These are phyloP conservation scores for Leptobrachium leishanense DNA, from an alignment of 2,113 vertebrate species.

Conservation along the genomic window DNA sequence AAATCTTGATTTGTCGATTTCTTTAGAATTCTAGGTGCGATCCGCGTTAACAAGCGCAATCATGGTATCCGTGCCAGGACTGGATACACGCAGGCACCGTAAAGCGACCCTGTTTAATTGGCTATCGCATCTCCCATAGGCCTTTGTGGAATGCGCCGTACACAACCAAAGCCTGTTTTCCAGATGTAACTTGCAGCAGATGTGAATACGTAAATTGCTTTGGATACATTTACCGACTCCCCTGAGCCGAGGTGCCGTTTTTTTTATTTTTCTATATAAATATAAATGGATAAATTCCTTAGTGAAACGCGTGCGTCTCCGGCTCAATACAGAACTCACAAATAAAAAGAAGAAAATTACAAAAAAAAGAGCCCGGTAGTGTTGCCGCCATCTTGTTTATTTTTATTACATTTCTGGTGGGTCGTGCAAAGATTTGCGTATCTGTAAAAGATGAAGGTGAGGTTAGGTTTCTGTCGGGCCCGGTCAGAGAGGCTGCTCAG, in stretches of 20 bases:
- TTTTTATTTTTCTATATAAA: too few species aligned
- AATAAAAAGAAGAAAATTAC: neutral
- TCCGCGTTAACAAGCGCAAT: neutral
- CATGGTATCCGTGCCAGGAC: neutral
- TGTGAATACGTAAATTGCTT: slow-evolving; percentile 43
- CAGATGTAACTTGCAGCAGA: slow-evolving; percentile 46
- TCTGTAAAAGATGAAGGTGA: too few species aligned
- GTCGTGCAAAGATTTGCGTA: too few species aligned
- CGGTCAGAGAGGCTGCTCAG: too few species aligned
- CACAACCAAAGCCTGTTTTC: slow-evolving; percentile 40
- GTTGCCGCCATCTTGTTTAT: neutral
- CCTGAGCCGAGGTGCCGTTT: neutral
- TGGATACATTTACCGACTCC: slow-evolving; percentile 45
- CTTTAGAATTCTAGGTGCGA: slow-evolving; percentile 30
- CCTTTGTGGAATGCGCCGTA: slow-evolving; percentile 39
- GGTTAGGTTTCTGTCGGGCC: too few species aligned
- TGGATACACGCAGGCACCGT: neutral
- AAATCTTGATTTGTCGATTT: neutral
- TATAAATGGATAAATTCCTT: too few species aligned
- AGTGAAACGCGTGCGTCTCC: too few species aligned
- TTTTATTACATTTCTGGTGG: too few species aligned
- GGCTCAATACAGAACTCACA: too few species aligned
- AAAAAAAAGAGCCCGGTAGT: neutral
- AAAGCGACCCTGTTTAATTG: slow-evolving; percentile 29
- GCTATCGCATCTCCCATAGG: slow-evolving; percentile 40